phyloP scores from a whole-genome alignment of 2,888 invertebrate genomes.

The Bruchidius siliquastri region DNA sequence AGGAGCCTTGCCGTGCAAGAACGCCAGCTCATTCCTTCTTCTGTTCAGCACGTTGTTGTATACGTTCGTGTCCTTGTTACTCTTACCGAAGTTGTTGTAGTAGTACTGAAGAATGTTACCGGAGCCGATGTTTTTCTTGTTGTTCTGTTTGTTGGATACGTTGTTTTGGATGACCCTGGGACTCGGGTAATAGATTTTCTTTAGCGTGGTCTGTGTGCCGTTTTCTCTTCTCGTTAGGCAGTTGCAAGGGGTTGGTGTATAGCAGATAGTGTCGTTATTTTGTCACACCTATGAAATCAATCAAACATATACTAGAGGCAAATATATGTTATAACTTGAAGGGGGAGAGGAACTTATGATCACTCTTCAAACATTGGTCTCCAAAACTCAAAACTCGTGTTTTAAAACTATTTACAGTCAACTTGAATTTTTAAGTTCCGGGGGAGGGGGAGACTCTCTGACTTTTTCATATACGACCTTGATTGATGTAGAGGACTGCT shows the following conservation, averaged over 20 bases:
- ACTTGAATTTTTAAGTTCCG: too few relatives aligned
- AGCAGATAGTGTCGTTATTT: conserved; percentile 21
- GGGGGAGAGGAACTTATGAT: too few relatives aligned
- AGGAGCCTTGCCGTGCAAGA: conserved; percentile 49
- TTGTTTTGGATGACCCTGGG: conserved; percentile 28
- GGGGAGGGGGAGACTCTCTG: too few relatives aligned
- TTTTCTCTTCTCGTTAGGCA: conserved; percentile 24
- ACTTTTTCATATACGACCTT: too few relatives aligned
- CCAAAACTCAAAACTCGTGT: too few relatives aligned
- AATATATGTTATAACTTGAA: too few relatives aligned
- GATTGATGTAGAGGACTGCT: too few relatives aligned
- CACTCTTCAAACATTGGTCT: too few relatives aligned
- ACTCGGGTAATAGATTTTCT: conserved; percentile 41
- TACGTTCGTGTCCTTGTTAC: conserved; percentile 43
- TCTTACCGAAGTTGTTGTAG: conserved; percentile 44
- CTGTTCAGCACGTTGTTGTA: conserved; percentile 42
- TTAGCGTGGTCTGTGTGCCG: conserved; percentile 26
- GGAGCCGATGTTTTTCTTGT: conserved; percentile 36
- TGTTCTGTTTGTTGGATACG: conserved; percentile 31
- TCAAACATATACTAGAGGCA: too few relatives aligned
- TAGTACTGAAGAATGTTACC: conserved; percentile 45
- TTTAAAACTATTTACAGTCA: too few relatives aligned
- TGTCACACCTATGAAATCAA: background rate
- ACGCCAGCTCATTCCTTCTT: conserved; percentile 36
- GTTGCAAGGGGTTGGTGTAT: conserved; percentile 24